Evolutionary conservation across 2,888 invertebrate species (phyloP).

Genomic region (Agriopis marginaria): DNA sequence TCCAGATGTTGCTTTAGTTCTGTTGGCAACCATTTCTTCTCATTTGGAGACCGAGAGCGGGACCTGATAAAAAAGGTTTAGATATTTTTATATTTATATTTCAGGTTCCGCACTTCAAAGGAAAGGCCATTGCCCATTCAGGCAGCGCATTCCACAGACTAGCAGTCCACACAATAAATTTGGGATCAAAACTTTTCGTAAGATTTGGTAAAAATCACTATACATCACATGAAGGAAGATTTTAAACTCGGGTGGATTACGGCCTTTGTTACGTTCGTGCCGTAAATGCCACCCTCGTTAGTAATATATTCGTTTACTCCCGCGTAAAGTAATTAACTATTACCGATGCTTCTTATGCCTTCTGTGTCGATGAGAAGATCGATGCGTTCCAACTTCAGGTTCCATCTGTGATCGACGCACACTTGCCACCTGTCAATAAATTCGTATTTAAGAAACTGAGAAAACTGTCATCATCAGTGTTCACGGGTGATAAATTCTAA

Average conservation of each 20-base stretch:
- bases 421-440: constrained; percentile 88
- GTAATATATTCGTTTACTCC: too few species aligned
- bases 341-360: constrained; percentile 88
- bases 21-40: constrained; percentile 90
- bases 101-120: neutral
- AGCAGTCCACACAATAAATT: too few species aligned
- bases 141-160: too few species aligned
- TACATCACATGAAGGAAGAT: too few species aligned
- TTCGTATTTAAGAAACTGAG: neutral
- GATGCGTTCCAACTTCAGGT: constrained; percentile 81
- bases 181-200: too few species aligned
- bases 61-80: constrained; percentile 63
- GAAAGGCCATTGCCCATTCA: too few species aligned
- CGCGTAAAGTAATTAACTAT: neutral
- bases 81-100: too few species aligned
- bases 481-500: constrained; percentile 47
- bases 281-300: too few species aligned
- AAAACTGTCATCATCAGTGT: neutral
- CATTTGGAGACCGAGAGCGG: constrained; percentile 90
- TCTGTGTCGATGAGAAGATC: constrained; percentile 86
- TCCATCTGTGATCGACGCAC: constrained; percentile 87
- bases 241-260: too few species aligned
- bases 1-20: constrained; percentile 95
- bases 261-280: too few species aligned
- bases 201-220: too few species aligned